phyloP scores from a whole-genome alignment of 2,797 vertebrate genomes.

The Hybognathus amarus region DNA sequence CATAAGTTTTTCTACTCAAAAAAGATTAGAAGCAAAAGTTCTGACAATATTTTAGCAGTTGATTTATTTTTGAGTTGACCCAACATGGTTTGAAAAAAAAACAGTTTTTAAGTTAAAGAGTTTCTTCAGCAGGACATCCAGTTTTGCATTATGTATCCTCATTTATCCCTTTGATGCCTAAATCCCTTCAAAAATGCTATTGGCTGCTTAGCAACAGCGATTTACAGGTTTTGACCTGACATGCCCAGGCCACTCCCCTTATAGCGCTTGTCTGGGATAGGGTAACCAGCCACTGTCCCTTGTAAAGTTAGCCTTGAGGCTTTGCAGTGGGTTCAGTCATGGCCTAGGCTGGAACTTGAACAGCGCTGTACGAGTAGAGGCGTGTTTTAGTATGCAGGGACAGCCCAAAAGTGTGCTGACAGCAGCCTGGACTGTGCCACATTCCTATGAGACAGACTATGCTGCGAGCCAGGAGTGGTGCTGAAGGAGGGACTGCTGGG shows the following conservation, averaged over 20 bases:
- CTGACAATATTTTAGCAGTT: neutral
- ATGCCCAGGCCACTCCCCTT: slow-evolving; percentile 65
- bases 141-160: neutral
- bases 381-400: slow-evolving; percentile 53
- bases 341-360: slow-evolving; percentile 67
- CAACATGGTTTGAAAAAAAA: neutral
- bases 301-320: slow-evolving; percentile 68
- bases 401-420: slow-evolving; percentile 54
- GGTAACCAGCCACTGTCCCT: slow-evolving; percentile 69
- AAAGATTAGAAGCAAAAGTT: neutral
- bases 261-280: slow-evolving; percentile 59
- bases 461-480: slow-evolving; percentile 58
- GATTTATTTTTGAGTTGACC: neutral
- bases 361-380: slow-evolving; percentile 46
- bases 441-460: slow-evolving; percentile 60
- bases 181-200: slow-evolving; percentile 64
- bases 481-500: slow-evolving; percentile 67
- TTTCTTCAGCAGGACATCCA: neutral
- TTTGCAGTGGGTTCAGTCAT: slow-evolving; percentile 42
- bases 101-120: neutral
- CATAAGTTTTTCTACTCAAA: neutral
- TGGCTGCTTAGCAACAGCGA: slow-evolving; percentile 78
- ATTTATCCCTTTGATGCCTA: neutral
- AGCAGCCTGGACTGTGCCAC: slow-evolving; percentile 53
- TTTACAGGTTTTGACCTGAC: slow-evolving; percentile 69